Evolutionary conservation across 1,140 invertebrate species (phyloP).

Genomic region (Phenacoccus solenopsis): DNA sequence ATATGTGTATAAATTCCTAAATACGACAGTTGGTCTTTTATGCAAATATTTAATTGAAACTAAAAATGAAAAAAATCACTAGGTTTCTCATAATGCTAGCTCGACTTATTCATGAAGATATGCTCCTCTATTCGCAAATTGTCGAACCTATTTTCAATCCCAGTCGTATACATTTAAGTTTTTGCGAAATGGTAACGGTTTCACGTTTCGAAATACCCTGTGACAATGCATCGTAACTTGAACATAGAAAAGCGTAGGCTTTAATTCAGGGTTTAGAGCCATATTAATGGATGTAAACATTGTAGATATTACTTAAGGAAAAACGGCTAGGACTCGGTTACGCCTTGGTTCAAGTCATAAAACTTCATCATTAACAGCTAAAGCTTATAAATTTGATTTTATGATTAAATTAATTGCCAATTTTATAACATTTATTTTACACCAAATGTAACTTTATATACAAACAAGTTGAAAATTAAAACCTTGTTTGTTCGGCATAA

Average conservation of each 20-base stretch:
- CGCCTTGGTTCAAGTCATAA: constrained; percentile 10
- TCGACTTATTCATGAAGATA: too few species aligned
- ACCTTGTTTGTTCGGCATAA: constrained; percentile 14
- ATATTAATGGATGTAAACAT: constrained; percentile 16
- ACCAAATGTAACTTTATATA: constrained; percentile 10
- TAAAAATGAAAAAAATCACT: too few species aligned
- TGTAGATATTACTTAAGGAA: constrained; percentile 11
- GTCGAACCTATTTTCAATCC: too few species aligned
- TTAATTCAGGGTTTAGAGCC: neutral
- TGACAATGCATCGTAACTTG: constrained; percentile 3
- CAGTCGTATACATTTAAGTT: too few species aligned
- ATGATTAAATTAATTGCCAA: constrained; percentile 15
- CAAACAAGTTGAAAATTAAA: constrained; percentile 15
- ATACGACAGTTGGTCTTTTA: too few species aligned
- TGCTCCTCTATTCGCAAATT: too few species aligned
- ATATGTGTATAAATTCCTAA: too few species aligned
- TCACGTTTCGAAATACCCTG: constrained; percentile 2
- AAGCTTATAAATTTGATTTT: constrained; percentile 16
- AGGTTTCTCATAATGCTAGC: too few species aligned
- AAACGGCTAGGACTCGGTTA: constrained; percentile 10
- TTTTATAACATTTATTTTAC: constrained; percentile 15
- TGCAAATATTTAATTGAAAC: too few species aligned
- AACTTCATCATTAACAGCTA: constrained; percentile 13
- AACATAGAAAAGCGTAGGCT: constrained; percentile 11
- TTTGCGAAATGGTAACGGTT: constrained; percentile 4